phyloP scores from a whole-genome alignment of 1,140 invertebrate species.

The Chrysopa pallens region DNA sequence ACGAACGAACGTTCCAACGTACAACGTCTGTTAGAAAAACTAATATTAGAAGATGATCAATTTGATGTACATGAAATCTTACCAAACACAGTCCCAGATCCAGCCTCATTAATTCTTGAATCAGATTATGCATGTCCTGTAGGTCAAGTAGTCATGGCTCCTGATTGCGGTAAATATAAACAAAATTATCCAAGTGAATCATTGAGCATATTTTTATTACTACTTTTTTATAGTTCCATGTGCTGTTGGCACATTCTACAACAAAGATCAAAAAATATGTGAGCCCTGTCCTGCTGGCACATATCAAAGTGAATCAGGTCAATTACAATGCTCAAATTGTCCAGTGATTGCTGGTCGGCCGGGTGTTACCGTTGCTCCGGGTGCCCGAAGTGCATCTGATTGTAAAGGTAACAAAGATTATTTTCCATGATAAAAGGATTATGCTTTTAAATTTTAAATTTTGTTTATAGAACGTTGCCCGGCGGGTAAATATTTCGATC shows the following conservation, averaged over 20 bases:
- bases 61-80: constrained; percentile 84
- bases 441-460: background rate
- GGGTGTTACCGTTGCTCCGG: constrained; percentile 69
- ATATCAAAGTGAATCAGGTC: constrained; percentile 88
- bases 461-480: constrained; percentile 58
- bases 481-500: constrained; percentile 82
- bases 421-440: background rate
- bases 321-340: constrained; percentile 72
- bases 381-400: constrained; percentile 69
- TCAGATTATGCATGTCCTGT: constrained; percentile 85
- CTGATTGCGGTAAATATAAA: constrained; percentile 59
- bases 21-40: constrained; percentile 60
- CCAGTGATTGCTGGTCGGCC: constrained; percentile 70
- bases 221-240: constrained; percentile 62
- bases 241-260: constrained; percentile 78
- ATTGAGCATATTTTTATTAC: background rate
- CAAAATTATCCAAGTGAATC: background rate
- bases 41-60: constrained; percentile 81
- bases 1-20: constrained; percentile 74
- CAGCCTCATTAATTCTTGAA: constrained; percentile 64
- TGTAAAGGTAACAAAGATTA: constrained; percentile 52
- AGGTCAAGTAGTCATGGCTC: constrained; percentile 82
- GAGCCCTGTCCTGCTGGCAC: constrained; percentile 70
- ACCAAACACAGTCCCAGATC: constrained; percentile 85
- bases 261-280: constrained; percentile 56